These are phyloP conservation scores for Melitaea athalia DNA, from an alignment of 2,888 invertebrate genomes.

Conservation along the genomic window DNA sequence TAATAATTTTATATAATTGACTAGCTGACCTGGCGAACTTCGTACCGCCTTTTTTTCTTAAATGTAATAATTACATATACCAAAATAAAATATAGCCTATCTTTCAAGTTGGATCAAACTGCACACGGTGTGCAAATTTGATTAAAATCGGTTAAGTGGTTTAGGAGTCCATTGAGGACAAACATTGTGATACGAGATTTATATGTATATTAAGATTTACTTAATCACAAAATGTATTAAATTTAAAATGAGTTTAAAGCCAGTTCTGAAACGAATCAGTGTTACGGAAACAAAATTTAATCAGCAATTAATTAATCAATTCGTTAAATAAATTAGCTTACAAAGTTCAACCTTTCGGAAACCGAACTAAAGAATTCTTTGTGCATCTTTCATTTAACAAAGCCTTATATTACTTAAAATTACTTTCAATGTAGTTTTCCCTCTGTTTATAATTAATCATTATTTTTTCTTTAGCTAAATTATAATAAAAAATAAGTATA, in stretches of 20 bases:
- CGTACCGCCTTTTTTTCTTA: too few species aligned
- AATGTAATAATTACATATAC: too few species aligned
- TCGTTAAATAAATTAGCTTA: conserved; percentile 1
- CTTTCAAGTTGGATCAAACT: too few species aligned
- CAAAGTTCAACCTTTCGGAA: background rate
- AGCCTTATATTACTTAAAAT: background rate
- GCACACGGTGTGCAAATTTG: too few species aligned
- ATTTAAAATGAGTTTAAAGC: background rate
- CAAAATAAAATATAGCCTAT: too few species aligned
- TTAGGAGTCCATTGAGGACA: too few species aligned
- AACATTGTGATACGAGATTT: too few species aligned
- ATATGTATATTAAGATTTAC: too few species aligned
- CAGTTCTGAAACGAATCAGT: conserved; percentile 2
- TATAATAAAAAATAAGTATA: too few species aligned
- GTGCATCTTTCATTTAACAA: background rate
- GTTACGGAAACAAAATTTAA: conserved; percentile 1
- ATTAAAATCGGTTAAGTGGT: too few species aligned
- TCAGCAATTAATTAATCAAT: conserved; percentile 2
- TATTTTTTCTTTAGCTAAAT: too few species aligned
- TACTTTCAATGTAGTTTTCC: background rate
- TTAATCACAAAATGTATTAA: background rate
- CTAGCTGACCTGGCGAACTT: too few species aligned
- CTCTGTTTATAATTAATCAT: background rate
- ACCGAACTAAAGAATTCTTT: background rate
- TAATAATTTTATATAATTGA: background rate